Evolutionary conservation across 2,888 invertebrate species (phyloP).

Genomic region (Drosophila kanekoi): DNA sequence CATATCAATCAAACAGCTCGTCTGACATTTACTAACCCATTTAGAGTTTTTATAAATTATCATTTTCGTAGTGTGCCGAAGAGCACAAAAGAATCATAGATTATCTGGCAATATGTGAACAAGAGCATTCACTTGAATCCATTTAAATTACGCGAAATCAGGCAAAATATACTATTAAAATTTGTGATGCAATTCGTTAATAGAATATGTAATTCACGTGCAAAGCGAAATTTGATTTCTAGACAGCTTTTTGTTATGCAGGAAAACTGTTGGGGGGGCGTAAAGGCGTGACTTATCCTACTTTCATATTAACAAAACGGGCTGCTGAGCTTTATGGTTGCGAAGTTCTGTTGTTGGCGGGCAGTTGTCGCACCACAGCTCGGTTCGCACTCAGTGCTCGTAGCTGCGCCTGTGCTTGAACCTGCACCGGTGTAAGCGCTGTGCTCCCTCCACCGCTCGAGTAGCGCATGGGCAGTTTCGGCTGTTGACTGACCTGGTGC

Average conservation of each 20-base stretch:
- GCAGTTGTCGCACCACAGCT: not conserved
- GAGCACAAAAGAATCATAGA: not conserved
- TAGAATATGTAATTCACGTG: not conserved
- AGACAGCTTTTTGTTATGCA: no score
- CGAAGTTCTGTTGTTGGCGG: slow-evolving; percentile 1
- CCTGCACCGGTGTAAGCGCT: not conserved
- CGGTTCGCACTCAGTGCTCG: slow-evolving; percentile 4
- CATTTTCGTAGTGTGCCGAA: not conserved
- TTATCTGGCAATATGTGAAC: not conserved
- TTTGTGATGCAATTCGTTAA: not conserved
- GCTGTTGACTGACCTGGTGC: slow-evolving; percentile 10
- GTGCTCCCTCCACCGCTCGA: not conserved
- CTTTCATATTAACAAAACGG: no score
- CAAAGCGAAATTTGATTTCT: slow-evolving; percentile 11
- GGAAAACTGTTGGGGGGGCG: not conserved
- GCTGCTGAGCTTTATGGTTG: slow-evolving; percentile 8
- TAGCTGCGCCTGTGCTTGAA: slow-evolving; percentile 17
- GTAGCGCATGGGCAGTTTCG: not conserved
- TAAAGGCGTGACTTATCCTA: not conserved
- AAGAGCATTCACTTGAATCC: not conserved
- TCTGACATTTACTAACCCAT: not conserved
- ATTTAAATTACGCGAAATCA: not conserved
- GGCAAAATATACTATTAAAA: not conserved
- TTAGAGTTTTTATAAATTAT: not conserved
- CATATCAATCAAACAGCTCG: not conserved